Conservation (phyloP, 2,888 invertebrate genomes). For the Cybosia mesomella region DNA sequence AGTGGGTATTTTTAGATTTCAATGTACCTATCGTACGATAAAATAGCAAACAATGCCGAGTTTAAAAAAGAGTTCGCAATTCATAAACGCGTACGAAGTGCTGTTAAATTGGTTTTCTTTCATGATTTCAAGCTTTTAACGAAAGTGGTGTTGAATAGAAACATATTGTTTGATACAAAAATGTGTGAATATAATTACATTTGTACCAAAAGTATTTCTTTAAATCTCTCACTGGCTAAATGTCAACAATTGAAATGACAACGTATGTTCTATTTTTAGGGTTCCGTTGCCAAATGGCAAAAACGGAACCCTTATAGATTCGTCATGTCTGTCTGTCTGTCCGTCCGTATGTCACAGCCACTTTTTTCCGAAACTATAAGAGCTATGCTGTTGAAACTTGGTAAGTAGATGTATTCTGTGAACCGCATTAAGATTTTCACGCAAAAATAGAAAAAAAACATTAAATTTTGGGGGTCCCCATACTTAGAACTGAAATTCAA, state of each 20-base stretch:
- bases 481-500: no score
- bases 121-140: not conserved
- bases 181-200: slow-evolving; percentile 1
- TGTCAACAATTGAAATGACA: not conserved
- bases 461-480: no score
- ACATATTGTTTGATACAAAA: slow-evolving; percentile 15
- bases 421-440: no score
- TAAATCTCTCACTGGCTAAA: not conserved
- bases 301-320: no score
- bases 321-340: no score
- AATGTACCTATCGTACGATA: not conserved
- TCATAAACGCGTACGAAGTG: not conserved
- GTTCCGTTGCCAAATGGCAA: no score
- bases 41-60: not conserved
- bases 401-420: no score
- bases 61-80: not conserved
- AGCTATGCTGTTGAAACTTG: no score
- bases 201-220: slow-evolving; percentile 5
- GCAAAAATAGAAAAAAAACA: no score
- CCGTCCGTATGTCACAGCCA: no score
- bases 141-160: slow-evolving; percentile 6
- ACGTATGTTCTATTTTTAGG: not conserved
- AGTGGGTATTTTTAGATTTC: not conserved
- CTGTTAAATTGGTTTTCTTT: not conserved
- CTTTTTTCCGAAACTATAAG: no score